phyloP scores from a whole-genome alignment of 2,888 invertebrate species.

The Pseudeuparius sepicola region DNA sequence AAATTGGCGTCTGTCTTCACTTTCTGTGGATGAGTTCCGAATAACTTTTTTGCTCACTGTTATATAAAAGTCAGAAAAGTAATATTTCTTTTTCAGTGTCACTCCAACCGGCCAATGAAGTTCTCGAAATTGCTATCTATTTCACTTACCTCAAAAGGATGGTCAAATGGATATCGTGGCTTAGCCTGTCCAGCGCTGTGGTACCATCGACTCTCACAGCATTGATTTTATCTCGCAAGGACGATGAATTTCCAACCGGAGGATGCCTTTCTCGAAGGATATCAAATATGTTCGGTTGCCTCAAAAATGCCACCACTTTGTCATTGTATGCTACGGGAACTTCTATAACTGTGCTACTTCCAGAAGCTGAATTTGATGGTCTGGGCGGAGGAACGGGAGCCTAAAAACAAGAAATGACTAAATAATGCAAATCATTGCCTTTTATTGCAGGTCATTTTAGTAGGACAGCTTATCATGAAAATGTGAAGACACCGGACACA shows the following conservation, averaged over 20 bases:
- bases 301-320: constrained; percentile 90
- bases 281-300: constrained; percentile 89
- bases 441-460: too few species aligned
- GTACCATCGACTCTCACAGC: constrained; percentile 84
- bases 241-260: constrained; percentile 57
- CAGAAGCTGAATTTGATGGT: constrained; percentile 40
- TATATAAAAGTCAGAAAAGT: too few species aligned
- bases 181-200: constrained; percentile 70
- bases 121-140: too few species aligned
- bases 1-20: too few species aligned
- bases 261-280: constrained; percentile 77
- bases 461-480: too few species aligned
- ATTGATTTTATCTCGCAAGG: constrained; percentile 78
- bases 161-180: constrained; percentile 89
- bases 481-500: too few species aligned
- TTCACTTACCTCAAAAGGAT: constrained; percentile 74
- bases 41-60: too few species aligned
- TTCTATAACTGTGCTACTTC: constrained; percentile 41
- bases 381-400: constrained; percentile 70
- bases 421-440: constrained; percentile 3
- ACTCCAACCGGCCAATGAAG: too few species aligned
- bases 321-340: constrained; percentile 91
- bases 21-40: too few species aligned
- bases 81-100: too few species aligned
- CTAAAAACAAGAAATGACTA: constrained; percentile 34